phyloP scores from a whole-genome alignment of 2,888 invertebrate genomes.

The Syritta pipiens region DNA sequence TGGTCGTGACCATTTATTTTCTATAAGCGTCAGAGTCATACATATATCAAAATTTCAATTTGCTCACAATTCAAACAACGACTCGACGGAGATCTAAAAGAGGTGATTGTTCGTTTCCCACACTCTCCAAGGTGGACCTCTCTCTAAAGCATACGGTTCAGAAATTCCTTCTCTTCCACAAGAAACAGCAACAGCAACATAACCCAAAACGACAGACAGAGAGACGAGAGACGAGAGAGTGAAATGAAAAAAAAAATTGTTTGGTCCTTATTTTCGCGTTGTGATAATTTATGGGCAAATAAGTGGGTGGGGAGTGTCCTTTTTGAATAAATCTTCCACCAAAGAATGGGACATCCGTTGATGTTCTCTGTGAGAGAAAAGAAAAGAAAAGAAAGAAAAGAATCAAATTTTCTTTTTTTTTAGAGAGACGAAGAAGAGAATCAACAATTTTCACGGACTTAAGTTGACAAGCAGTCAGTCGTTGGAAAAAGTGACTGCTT shows the following conservation, averaged over 20 bases:
- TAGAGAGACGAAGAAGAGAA: no score
- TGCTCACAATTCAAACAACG: conserved; percentile 41
- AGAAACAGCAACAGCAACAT: no score
- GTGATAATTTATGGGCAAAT: conserved; percentile 56
- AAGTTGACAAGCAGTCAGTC: conserved; percentile 35
- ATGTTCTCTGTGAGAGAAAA: conserved; percentile 19
- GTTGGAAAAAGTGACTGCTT: conserved; percentile 15
- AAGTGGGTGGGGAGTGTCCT: neutral
- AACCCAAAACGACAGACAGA: no score
- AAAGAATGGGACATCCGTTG: neutral
- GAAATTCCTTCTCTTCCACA: no score
- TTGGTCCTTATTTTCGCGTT: conserved; percentile 44
- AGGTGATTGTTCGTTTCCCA: no score
- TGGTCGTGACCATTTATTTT: conserved; percentile 52
- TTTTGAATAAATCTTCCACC: conserved; percentile 8
- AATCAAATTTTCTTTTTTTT: conserved; percentile 33
- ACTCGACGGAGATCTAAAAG: no score
- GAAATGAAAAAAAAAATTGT: conserved; percentile 23
- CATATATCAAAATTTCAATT: conserved; percentile 65
- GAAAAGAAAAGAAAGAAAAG: conserved; percentile 12
- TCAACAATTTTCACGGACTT: conserved; percentile 36
- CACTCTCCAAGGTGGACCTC: no score
- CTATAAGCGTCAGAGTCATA: conserved; percentile 53
- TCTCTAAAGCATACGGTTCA: no score
- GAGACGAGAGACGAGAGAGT: neutral